Evolutionary conservation across 1,140 invertebrate species (phyloP), one percentile per base, ranked within the genome.

Genomic region (Panagrolaimus sp.): DNA sequence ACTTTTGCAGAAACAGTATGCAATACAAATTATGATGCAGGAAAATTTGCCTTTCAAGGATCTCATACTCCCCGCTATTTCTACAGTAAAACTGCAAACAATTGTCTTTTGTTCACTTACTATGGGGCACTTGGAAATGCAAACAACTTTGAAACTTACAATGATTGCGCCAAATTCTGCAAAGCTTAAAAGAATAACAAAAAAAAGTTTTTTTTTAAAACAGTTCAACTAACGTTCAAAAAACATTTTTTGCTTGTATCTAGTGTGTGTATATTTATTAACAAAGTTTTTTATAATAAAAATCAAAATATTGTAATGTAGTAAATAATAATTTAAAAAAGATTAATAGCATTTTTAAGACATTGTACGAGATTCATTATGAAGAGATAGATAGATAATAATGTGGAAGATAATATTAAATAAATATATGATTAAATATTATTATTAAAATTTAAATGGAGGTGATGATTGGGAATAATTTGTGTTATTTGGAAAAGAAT

Each of bases 51-150:
- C 9, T 63, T 63, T 16, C 57, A 69, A 45, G 72, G 73, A 13
- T 77, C 73, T 8, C 79, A 79, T 48, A 81, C 72, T 38, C 75
- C 76, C 25, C 65, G 75, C 43, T 82, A 81, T 63, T 81, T 80
- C 74, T 80, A 73, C 70, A 77, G 66, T 27, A 68, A 68, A 42
- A 68, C 16, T 65, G 77, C 75, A 20, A 73, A 79, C n/a, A 80
- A 78, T 63, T 81, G 79, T 47, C 68, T 81, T 64, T 68, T 81
- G 7, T 81, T 81, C 71, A 81, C 80, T 45, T 81, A 81, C 71
- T 81, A 82, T 61, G 80, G 80, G 5, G 67, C 72, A 8, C 69
- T 75, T 23, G 80, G 80, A 61, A 81, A 81, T 63, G 68, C 72
- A 13, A 81, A 81, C 69, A 81, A 81, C 66, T 81, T 81, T 66